Evolutionary conservation across 1,140 invertebrate genomes (phyloP).

Genomic region (Drosophila pallidifrons): DNA sequence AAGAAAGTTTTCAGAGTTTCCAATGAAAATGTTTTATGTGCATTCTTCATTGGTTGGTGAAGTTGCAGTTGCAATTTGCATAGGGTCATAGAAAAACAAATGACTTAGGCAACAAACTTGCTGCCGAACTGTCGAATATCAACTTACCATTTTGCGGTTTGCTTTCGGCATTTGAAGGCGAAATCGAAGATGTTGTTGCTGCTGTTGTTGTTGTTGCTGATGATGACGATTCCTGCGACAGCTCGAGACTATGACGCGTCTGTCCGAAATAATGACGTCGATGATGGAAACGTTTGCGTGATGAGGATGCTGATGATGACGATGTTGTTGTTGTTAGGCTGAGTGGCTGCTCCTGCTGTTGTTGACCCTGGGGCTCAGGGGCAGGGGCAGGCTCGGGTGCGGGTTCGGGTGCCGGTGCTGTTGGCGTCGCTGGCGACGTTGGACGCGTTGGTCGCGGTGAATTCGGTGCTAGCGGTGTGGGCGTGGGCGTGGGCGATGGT

Average conservation of each 20-base stretch:
- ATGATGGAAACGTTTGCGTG: constrained; percentile 80
- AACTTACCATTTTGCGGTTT: constrained; percentile 76
- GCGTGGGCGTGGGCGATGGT: constrained; percentile 10
- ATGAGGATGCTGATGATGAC: background rate
- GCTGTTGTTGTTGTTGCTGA: too few relatives aligned
- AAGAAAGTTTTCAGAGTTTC: constrained; percentile 23
- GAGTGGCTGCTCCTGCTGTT: constrained; percentile 57
- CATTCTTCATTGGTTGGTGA: background rate
- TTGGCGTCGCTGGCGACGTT: constrained; percentile 38
- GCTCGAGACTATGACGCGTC: constrained; percentile 65
- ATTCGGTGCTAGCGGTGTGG: constrained; percentile 6
- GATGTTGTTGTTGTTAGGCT: constrained; percentile 49
- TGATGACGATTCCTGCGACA: constrained; percentile 16
- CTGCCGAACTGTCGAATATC: background rate
- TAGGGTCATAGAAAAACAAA: constrained; percentile 7
- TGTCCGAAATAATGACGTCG: constrained; percentile 81
- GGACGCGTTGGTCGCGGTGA: constrained; percentile 21
- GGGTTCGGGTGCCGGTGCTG: constrained; percentile 48
- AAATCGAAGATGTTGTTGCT: too few relatives aligned
- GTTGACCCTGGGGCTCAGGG: constrained; percentile 76
- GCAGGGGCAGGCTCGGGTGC: constrained; percentile 84
- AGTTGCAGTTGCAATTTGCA: constrained; percentile 24
- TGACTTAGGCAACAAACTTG: constrained; percentile 42
- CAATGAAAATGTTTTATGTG: constrained; percentile 1
- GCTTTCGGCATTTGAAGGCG: constrained; percentile 36